Conservation (phyloP, 2,797 vertebrate genomes). For the Pipistrellus kuhlii region DNA sequence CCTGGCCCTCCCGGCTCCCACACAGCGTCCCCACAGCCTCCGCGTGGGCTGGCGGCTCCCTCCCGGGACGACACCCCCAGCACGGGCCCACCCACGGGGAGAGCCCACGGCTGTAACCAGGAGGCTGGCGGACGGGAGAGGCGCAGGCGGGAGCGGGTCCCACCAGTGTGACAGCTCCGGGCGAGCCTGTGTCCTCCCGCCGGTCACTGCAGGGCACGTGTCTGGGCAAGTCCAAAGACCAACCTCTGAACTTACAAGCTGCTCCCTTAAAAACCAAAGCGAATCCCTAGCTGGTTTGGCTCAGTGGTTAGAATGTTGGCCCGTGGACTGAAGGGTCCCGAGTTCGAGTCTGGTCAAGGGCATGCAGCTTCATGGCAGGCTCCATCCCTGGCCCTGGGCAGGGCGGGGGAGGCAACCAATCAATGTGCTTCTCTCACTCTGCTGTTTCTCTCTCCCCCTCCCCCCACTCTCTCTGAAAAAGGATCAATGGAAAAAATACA, state of each 20-base stretch:
- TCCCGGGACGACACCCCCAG: not conserved
- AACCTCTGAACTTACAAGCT: not conserved
- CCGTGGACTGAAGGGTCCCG: too few species aligned
- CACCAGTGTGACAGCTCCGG: not conserved
- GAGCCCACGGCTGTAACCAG: not conserved
- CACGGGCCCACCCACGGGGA: not conserved
- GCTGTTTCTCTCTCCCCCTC: too few species aligned
- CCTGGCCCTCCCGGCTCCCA: not conserved
- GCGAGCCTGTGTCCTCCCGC: not conserved
- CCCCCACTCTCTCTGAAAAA: too few species aligned
- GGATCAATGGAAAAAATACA: too few species aligned
- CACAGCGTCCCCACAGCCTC: fast-evolving
- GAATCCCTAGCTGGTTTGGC: too few species aligned
- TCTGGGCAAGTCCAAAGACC: not conserved
- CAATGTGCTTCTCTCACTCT: too few species aligned
- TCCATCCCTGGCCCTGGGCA: too few species aligned
- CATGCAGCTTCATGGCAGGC: too few species aligned
- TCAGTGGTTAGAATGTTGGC: too few species aligned
- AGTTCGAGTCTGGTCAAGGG: too few species aligned
- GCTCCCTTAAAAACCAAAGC: not conserved
- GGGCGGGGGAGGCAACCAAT: too few species aligned
- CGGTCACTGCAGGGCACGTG: not conserved
- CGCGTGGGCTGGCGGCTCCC: fast-evolving
- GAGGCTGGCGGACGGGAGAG: too few species aligned
- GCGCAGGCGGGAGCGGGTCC: not conserved